Conservation (phyloP, 2,888 invertebrate genomes). For the Limenitis camilla region DNA sequence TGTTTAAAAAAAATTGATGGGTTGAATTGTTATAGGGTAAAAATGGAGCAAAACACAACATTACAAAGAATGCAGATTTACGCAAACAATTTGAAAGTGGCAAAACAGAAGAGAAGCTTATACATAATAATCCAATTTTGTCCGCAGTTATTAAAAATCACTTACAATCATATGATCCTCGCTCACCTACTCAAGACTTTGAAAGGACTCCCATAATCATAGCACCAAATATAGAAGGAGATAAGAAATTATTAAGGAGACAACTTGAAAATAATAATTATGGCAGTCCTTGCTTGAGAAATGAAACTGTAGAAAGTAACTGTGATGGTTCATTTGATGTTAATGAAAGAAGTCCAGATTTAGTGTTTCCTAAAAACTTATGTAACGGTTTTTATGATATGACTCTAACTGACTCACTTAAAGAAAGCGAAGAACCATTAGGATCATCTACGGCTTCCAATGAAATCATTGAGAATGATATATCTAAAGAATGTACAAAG, state of each 20-base stretch:
- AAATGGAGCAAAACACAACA: constrained; percentile 54
- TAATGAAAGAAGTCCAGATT: constrained; percentile 40
- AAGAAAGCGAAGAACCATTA: constrained; percentile 50
- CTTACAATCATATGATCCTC: constrained; percentile 70
- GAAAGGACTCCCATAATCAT: constrained; percentile 74
- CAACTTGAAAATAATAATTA: constrained; percentile 18
- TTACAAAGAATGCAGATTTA: constrained; percentile 67
- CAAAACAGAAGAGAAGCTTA: constrained; percentile 51
- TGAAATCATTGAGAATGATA: constrained; percentile 54
- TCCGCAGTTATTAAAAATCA: constrained; percentile 67
- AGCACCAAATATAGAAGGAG: constrained; percentile 36
- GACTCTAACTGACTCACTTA: constrained; percentile 52
- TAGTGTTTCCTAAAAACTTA: constrained; percentile 56
- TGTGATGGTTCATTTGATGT: constrained; percentile 41
- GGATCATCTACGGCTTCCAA: constrained; percentile 61
- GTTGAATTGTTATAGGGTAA: constrained; percentile 28
- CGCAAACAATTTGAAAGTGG: constrained; percentile 63
- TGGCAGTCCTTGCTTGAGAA: constrained; percentile 42
- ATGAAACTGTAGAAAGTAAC: constrained; percentile 33
- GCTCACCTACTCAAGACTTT: constrained; percentile 76
- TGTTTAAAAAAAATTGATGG: not conserved
- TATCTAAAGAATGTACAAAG: constrained; percentile 43
- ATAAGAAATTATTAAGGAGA: constrained; percentile 32
- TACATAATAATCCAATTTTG: constrained; percentile 64
- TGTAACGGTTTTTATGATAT: constrained; percentile 54